A percentile compares a stretch with the other conserved stretches of the same genome.
Evolutionary conservation across 1,140 invertebrate genomes (phyloP).

Genomic region (Drosophila guanche): DNA sequence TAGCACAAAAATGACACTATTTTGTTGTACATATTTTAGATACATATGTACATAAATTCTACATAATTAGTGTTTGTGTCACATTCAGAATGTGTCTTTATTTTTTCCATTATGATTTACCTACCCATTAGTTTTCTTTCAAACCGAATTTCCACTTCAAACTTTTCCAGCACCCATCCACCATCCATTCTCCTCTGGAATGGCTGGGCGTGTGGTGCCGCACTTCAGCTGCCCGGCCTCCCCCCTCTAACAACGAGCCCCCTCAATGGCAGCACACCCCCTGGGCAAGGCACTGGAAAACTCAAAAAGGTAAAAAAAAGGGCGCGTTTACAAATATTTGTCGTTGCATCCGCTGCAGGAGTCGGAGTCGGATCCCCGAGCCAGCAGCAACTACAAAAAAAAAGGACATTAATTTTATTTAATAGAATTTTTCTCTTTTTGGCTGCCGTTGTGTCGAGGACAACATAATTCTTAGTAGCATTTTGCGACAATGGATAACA

Average conservation of each 20-base stretch:
- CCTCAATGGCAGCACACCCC: not conserved
- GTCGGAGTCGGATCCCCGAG: constrained; percentile 1
- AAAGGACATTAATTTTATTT: constrained; percentile 62
- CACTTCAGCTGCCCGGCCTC: constrained; percentile 31
- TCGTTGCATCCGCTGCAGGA: constrained; percentile 47
- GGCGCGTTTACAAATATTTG: constrained; percentile 74
- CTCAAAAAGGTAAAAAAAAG: constrained; percentile 20
- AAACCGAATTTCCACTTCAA: no score
- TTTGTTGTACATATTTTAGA: no score
- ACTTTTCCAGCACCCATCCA: not conserved
- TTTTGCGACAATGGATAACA: constrained; percentile 62
- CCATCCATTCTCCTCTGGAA: constrained; percentile 6
- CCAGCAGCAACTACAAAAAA: constrained; percentile 6
- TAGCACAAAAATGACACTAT: no score
- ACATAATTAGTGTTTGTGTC: no score
- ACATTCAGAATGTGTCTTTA: no score
- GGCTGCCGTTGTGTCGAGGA: constrained; percentile 37
- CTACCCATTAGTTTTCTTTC: no score
- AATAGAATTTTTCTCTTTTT: constrained; percentile 33
- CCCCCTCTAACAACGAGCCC: not conserved
- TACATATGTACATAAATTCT: no score
- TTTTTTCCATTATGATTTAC: no score
- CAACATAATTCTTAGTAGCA: constrained; percentile 67
- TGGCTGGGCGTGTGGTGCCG: constrained; percentile 34
- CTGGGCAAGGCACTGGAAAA: constrained; percentile 1